A percentile compares a stretch with the other conserved stretches of the same genome.
Evolutionary conservation across 1,140 invertebrate species (phyloP).

Genomic region (Hypothenemus hampei): DNA sequence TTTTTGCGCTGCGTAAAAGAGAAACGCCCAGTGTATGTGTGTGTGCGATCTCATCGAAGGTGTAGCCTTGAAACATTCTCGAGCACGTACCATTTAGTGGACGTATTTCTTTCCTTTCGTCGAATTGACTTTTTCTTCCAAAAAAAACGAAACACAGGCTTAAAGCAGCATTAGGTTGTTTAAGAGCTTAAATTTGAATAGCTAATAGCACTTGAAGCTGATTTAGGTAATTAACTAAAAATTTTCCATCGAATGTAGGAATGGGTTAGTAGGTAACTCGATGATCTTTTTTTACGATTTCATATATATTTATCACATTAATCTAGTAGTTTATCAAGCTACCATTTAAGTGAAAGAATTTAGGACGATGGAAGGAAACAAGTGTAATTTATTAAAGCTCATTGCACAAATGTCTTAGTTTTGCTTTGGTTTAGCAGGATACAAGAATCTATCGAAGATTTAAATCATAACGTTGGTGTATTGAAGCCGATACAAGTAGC

Average conservation of each 20-base stretch:
- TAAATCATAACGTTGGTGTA: no score
- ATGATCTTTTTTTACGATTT: background rate
- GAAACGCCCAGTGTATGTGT: constrained; percentile 15
- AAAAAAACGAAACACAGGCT: no score
- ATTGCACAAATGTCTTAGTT: no score
- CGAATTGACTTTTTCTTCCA: no score
- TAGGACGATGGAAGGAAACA: background rate
- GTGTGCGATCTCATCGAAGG: background rate
- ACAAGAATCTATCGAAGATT: no score
- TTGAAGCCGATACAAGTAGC: no score
- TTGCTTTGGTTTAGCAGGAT: no score
- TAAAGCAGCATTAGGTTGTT: no score
- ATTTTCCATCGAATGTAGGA: constrained; percentile 1
- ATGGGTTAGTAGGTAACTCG: constrained; percentile 11
- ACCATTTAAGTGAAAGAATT: constrained; percentile 4
- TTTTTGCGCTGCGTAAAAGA: constrained; percentile 23
- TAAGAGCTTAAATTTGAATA: no score
- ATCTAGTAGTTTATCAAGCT: background rate
- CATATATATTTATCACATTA: background rate
- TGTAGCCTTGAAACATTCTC: constrained; percentile 16
- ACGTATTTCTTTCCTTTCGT: no score
- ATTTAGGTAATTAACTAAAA: no score
- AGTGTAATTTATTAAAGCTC: constrained; percentile 3
- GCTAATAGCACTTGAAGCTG: no score
- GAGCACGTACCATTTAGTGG: background rate